Evolutionary conservation across 1,140 invertebrate genomes (phyloP).

Genomic region (Scaptomyza montana): DNA sequence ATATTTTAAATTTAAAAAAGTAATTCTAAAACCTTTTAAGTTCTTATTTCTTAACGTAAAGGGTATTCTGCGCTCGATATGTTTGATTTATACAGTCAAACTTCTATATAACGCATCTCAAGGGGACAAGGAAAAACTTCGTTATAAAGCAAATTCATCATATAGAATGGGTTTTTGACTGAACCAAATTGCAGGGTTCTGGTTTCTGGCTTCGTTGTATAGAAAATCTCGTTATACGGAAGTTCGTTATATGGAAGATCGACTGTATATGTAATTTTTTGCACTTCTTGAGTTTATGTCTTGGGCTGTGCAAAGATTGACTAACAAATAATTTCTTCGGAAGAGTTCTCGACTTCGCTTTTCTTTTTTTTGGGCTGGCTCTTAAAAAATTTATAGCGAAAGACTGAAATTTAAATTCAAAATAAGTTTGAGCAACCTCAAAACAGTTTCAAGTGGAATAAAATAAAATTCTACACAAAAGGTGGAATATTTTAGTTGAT

Average conservation of each 20-base stretch:
- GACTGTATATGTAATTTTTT: background rate
- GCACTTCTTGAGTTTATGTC: conserved; percentile 5
- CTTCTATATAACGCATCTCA: no score
- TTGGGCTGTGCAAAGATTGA: conserved; percentile 24
- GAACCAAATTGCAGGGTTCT: no score
- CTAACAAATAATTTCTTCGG: conserved; percentile 18
- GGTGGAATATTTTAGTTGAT: no score
- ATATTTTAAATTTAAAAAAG: no score
- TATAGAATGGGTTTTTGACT: no score
- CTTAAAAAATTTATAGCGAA: conserved; percentile 23
- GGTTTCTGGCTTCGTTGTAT: no score
- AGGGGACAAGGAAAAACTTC: no score
- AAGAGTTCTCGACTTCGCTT: conserved; percentile 16
- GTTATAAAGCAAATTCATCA: no score
- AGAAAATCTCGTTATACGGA: no score
- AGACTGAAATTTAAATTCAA: conserved; percentile 1
- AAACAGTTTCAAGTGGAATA: conserved; percentile 2
- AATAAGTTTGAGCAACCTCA: conserved; percentile 17
- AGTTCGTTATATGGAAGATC: no score
- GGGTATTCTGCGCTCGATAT: background rate
- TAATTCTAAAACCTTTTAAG: no score
- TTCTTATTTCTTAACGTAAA: background rate
- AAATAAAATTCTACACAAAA: background rate
- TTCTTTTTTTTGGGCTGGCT: background rate
- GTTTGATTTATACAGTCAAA: background rate